Conservation (phyloP, 2,113 vertebrate species). For the Pseudois nayaur region DNA sequence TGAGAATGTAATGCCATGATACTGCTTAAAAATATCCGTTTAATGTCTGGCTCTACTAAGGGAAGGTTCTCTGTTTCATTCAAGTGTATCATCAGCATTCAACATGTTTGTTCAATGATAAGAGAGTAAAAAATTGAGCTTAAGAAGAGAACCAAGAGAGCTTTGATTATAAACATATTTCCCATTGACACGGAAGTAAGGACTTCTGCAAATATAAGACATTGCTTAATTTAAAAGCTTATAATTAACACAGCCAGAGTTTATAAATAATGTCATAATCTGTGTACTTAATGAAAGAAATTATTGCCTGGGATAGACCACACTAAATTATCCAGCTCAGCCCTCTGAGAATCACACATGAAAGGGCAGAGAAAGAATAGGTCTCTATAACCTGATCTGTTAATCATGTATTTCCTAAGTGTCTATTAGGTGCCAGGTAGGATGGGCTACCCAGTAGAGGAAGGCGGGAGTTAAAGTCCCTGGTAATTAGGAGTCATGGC, state of each 20-base stretch:
- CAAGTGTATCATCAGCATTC: background rate
- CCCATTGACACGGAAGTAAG: background rate
- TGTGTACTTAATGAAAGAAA: background rate
- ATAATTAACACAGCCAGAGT: background rate
- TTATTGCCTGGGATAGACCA: background rate
- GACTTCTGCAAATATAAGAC: conserved; percentile 1
- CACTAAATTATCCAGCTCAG: background rate
- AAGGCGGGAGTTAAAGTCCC: background rate
- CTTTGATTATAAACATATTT: background rate
- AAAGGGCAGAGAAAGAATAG: background rate
- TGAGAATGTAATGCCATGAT: background rate
- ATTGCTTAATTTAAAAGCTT: background rate
- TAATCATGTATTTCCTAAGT: background rate
- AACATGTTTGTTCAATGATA: background rate
- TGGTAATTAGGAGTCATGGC: background rate
- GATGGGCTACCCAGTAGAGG: background rate
- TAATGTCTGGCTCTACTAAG: background rate
- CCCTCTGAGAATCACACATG: background rate
- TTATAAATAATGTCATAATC: background rate
- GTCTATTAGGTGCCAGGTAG: background rate
- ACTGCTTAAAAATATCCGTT: background rate
- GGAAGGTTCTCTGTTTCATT: background rate
- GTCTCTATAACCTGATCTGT: background rate
- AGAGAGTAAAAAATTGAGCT: background rate
- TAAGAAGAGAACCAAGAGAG: background rate